Evolutionary conservation across 2,888 invertebrate species (phyloP), one percentile per base, ranked within the genome.

Genomic region (Buathra laborator): DNA sequence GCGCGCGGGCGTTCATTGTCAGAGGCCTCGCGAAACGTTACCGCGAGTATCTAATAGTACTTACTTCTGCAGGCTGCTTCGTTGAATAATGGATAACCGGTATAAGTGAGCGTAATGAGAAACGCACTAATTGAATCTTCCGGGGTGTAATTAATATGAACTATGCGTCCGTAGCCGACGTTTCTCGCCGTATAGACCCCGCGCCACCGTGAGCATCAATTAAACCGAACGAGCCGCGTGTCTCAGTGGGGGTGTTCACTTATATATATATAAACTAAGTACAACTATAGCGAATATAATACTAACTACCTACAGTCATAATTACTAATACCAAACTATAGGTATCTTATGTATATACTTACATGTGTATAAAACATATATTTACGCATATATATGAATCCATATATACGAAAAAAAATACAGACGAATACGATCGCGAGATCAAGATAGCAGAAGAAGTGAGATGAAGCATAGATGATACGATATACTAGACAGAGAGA

Each of bases 101-200:
- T 91, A 89, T 91, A 92, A 91, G 90, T 91, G 90, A 92, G 90
- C 89, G 92, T 92, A 93, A 93, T 91, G 93, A 93, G 93, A 91
- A 91, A 92, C 91, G 91, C 92, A 91, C 92, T 93, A 93, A 93
- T 93, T 93, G 93, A 93, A 92, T 93, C 93, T 93, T 92, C 93
- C 91, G 91, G 90, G 90, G 90, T 91, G 90, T 91, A 93, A 93
- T 93, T 93, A 93, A 93, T 93, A 92, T 90, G 91, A 92, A 92
- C 91, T 90, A 90, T 91, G 89, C 90, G 88, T 89, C 89, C 88
- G 88, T 87, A 85, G 87, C 86, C 85, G 86, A 67, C 71, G 68
- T 83, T 53, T 62, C 62, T 84, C 72, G 77, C 84, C 67, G 51
- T 56, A 24, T 19, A 56, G 56, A 67, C 46, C 75, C 81, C 72